phyloP scores from a whole-genome alignment of 2,113 vertebrate genomes.

The Cephalophus harveyi region DNA sequence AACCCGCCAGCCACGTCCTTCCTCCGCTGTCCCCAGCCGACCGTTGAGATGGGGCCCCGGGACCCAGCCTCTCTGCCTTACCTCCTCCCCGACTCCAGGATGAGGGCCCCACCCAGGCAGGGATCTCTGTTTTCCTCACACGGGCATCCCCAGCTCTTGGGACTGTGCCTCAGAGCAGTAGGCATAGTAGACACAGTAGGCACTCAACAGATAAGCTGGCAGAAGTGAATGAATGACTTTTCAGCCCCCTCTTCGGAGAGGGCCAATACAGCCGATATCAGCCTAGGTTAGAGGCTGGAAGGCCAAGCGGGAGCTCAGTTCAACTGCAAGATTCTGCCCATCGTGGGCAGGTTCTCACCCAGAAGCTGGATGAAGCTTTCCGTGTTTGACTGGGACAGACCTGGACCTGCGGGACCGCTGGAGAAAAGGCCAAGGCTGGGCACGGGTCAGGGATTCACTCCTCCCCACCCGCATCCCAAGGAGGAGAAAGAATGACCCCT shows the following conservation, averaged over 20 bases:
- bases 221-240: background rate
- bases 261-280: fast-evolving
- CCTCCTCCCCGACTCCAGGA: background rate
- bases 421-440: background rate
- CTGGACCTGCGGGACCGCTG: background rate
- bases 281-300: background rate
- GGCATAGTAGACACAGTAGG: background rate
- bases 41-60: fast-evolving
- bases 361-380: background rate
- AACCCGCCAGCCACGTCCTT: fast-evolving
- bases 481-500: fast-evolving
- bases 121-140: background rate
- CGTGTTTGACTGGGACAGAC: background rate
- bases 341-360: fast-evolving
- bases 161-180: too few relatives aligned
- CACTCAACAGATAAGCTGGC: fast-evolving
- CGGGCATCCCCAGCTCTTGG: background rate
- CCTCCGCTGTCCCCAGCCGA: background rate
- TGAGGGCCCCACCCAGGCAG: background rate
- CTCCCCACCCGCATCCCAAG: fast-evolving
- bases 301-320: fast-evolving
- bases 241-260: background rate
- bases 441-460: fast-evolving
- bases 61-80: background rate
- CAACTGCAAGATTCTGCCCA: fast-evolving